phyloP scores from a whole-genome alignment of 2,888 invertebrate genomes.

The Caenorhabditis sp. region DNA sequence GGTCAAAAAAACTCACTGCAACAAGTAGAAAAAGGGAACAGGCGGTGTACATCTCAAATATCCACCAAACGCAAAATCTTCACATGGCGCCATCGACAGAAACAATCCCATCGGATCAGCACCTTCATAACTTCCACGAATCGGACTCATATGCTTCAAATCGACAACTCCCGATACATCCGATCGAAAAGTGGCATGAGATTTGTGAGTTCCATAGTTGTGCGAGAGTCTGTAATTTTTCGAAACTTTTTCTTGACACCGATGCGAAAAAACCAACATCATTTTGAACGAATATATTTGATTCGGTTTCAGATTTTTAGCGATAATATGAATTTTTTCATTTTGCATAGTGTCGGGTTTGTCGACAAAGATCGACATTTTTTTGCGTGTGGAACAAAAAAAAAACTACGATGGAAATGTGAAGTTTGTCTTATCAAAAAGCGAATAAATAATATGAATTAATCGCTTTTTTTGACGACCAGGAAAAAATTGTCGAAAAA shows the following conservation, averaged over 20 bases:
- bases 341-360: conserved; percentile 50
- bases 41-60: conserved; percentile 43
- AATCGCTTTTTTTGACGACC: neutral
- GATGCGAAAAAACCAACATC: conserved; percentile 8
- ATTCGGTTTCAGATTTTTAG: conserved; percentile 20
- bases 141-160: conserved; percentile 21
- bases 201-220: conserved; percentile 44
- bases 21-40: conserved; percentile 17
- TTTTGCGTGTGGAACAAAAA: neutral
- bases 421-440: neutral
- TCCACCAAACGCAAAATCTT: conserved; percentile 45
- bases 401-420: neutral
- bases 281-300: conserved; percentile 30
- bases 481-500: too few relatives aligned
- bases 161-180: conserved; percentile 35
- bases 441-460: neutral
- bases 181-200: conserved; percentile 36
- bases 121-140: conserved; percentile 43
- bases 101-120: conserved; percentile 44
- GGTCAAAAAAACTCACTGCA: conserved; percentile 32
- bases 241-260: neutral
- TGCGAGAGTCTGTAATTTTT: conserved; percentile 35
- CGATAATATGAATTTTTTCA: conserved; percentile 37
- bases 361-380: conserved; percentile 31
- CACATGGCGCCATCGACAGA: conserved; percentile 29